phyloP scores from a whole-genome alignment of 2,888 invertebrate species.

The Eupelmus urozonus region DNA sequence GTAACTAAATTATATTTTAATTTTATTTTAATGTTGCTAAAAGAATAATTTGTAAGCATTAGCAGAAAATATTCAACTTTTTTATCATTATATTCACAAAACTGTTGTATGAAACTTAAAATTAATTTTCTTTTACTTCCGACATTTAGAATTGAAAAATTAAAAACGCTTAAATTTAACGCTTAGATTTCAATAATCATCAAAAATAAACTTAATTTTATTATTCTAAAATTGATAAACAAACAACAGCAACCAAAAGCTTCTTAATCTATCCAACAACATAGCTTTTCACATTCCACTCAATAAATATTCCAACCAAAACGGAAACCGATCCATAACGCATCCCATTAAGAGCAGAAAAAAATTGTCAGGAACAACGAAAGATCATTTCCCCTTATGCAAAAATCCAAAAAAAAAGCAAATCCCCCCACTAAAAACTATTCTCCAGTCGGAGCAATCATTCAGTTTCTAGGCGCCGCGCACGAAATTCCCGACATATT shows the following conservation, averaged over 20 bases:
- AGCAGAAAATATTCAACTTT: neutral
- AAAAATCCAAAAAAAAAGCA: neutral
- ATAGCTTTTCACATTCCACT: neutral
- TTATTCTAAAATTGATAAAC: too few relatives aligned
- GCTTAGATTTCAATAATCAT: too few relatives aligned
- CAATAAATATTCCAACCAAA: neutral
- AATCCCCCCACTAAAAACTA: constrained; percentile 18
- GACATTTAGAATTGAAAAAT: too few relatives aligned
- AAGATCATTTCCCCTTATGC: neutral
- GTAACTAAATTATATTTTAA: too few relatives aligned
- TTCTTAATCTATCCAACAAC: too few relatives aligned
- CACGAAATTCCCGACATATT: constrained; percentile 12
- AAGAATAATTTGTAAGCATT: neutral
- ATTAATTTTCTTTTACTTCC: too few relatives aligned
- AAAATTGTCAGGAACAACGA: constrained; percentile 36
- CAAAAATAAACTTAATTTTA: too few relatives aligned
- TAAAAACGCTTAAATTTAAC: too few relatives aligned
- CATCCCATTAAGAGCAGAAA: constrained; percentile 33
- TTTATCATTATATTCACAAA: neutral
- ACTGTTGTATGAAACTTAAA: too few relatives aligned
- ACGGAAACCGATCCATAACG: constrained; percentile 24
- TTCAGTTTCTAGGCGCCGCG: constrained; percentile 45
- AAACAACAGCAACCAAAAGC: too few relatives aligned
- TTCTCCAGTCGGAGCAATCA: constrained; percentile 28
- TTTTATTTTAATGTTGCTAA: too few relatives aligned